phyloP scores from a whole-genome alignment of 2,797 vertebrate species.

The Gastrophryne carolinensis region DNA sequence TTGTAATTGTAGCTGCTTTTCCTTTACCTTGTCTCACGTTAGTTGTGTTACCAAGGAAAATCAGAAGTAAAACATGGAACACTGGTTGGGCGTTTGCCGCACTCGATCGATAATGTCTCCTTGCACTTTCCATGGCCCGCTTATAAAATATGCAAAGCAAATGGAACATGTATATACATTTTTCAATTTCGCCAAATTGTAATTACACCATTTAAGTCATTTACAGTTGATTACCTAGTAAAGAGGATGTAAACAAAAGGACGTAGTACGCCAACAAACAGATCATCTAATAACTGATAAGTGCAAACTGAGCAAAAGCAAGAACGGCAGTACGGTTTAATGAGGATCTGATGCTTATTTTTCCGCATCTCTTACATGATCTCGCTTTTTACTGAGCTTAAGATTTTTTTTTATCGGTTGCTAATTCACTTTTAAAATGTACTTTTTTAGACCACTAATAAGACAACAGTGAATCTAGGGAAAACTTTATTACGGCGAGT shows the following conservation, averaged over 20 bases:
- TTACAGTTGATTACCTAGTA: constrained; percentile 47
- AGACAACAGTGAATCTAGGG: constrained; percentile 32
- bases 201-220: constrained; percentile 52
- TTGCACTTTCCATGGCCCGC: not conserved
- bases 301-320: not conserved
- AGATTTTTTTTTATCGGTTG: constrained; percentile 27
- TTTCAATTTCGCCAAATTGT: constrained; percentile 47
- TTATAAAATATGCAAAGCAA: constrained; percentile 46
- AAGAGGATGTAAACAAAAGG: constrained; percentile 40
- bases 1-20: constrained; percentile 43
- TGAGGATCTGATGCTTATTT: not conserved
- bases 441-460: constrained; percentile 44
- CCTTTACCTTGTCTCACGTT: constrained; percentile 23
- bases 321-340: not conserved
- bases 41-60: constrained; percentile 14
- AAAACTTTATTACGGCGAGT: constrained; percentile 42
- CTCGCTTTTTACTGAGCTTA: constrained; percentile 13
- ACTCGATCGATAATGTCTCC: constrained; percentile 27
- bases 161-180: constrained; percentile 23
- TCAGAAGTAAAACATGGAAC: not conserved
- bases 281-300: constrained; percentile 34
- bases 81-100: not conserved
- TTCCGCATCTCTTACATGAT: constrained; percentile 35
- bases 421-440: constrained; percentile 50
- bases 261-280: constrained; percentile 29